These are phyloP conservation scores for Platyrinchus mystaceus DNA, from an alignment of 2,797 vertebrate species.

Conservation along the genomic window DNA sequence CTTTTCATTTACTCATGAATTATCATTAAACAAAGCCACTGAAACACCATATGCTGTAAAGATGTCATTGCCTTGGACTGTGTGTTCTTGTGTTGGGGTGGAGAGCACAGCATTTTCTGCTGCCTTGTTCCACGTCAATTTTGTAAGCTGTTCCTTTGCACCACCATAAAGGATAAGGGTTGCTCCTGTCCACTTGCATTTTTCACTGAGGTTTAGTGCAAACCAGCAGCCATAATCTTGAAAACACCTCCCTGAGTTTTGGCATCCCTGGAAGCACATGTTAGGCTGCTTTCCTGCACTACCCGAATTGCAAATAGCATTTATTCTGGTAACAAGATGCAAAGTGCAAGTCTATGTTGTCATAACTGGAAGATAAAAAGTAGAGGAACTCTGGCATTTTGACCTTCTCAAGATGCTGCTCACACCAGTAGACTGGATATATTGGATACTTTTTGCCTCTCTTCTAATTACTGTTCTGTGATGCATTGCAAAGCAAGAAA, in stretches of 20 bases:
- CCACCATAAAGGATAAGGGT: background rate
- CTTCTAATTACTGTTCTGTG: background rate
- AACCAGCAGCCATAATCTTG: background rate
- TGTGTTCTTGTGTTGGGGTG: background rate
- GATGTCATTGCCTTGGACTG: background rate
- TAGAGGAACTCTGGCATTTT: background rate
- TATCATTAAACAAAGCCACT: background rate
- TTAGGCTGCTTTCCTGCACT: background rate
- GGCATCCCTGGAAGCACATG: background rate
- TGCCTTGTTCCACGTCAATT: accelerated
- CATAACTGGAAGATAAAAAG: background rate
- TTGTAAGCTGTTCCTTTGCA: background rate
- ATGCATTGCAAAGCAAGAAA: background rate
- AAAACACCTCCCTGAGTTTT: background rate
- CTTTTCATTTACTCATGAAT: background rate
- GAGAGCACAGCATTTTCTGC: accelerated
- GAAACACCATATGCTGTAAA: background rate
- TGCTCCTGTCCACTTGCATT: background rate
- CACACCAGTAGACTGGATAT: background rate
- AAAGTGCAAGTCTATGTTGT: background rate
- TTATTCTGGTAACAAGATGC: background rate
- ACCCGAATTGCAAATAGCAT: background rate
- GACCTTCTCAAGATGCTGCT: background rate
- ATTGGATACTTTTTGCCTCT: background rate
- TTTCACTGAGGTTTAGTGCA: background rate